Evolutionary conservation across 1,140 invertebrate species (phyloP), one percentile per base, ranked within the genome.

Genomic region (Campoletis sonorensis): DNA sequence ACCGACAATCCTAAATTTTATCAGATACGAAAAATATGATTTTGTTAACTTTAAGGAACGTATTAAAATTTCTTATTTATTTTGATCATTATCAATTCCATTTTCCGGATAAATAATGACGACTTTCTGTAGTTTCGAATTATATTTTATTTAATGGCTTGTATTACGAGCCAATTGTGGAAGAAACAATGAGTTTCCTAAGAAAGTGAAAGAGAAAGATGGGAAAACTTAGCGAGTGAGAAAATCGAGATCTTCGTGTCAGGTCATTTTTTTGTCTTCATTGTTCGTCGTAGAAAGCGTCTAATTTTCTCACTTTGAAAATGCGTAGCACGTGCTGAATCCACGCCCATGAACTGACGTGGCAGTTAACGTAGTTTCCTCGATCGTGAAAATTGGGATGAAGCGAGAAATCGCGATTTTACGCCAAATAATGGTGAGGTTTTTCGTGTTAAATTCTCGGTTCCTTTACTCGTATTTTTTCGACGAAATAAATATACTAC

Each of bases 1-100:
- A 27, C 23, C 61, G 61, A 67, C 61, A 67, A 67, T 27, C 23
- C 61, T 23, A 67, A 67, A 67, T 67, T 67, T 27, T 11, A 27
- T 67, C 23, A 4, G 7, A 23, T 67, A 0, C 16, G 1, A 64
- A 64, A 23, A 4, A 64, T n/a, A 64, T 1, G 23, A 64, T 33
- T 33, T 33, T 33, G 2, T 7, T 1, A 64, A 64, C 3, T 23
- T 64, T 21, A 1, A n/a, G 21, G 1, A 23, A 64, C 18, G 1
- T 23, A n/a, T 11, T n/a, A 3, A 64, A 64, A 64, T 64, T 1
- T 16, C 1, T 21, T 10, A 64, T 21, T 64, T n/a, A 64, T 64
- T 67, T 67, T 67, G 61, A 13, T 13, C 16, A n/a, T 13, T 1
- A 45, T 11, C 13, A 8, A 4, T 45, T 45, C 40, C 8, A 45